phyloP scores from a whole-genome alignment of 2,113 vertebrate species.

The Epinephelus moara region DNA sequence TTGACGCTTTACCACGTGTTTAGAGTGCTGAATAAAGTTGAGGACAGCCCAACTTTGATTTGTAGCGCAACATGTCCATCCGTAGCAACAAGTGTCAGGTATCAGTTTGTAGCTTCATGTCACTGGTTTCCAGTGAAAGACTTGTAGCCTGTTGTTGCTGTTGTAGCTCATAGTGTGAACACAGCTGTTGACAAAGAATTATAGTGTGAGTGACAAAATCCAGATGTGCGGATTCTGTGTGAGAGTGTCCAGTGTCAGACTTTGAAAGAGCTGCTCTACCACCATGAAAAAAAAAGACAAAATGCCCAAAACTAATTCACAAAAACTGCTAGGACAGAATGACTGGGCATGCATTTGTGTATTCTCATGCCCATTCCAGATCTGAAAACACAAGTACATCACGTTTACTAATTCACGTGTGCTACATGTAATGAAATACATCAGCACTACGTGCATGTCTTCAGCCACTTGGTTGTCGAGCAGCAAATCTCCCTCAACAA shows the following conservation, averaged over 20 bases:
- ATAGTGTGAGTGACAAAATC: neutral
- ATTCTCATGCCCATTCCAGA: neutral
- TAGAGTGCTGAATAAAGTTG: too few species aligned
- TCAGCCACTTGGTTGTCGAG: neutral
- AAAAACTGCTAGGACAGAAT: neutral
- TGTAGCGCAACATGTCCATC: too few species aligned
- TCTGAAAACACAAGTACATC: neutral
- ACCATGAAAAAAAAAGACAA: neutral
- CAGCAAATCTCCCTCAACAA: conserved; percentile 42
- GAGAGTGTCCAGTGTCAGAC: neutral
- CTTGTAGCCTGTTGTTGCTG: too few species aligned
- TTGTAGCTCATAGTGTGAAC: too few species aligned
- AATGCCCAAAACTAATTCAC: neutral
- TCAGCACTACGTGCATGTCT: neutral
- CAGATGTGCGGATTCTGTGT: neutral
- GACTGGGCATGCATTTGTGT: neutral
- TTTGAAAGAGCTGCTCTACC: neutral
- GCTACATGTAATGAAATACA: neutral
- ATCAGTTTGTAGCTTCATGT: too few species aligned
- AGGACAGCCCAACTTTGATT: too few species aligned
- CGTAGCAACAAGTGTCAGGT: too few species aligned
- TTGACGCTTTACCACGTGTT: too few species aligned
- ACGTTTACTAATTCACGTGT: neutral
- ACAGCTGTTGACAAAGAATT: too few species aligned
- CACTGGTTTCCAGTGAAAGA: too few species aligned